Evolutionary conservation across 2,888 invertebrate species (phyloP).

Genomic region (Cryptus viduatorius): DNA sequence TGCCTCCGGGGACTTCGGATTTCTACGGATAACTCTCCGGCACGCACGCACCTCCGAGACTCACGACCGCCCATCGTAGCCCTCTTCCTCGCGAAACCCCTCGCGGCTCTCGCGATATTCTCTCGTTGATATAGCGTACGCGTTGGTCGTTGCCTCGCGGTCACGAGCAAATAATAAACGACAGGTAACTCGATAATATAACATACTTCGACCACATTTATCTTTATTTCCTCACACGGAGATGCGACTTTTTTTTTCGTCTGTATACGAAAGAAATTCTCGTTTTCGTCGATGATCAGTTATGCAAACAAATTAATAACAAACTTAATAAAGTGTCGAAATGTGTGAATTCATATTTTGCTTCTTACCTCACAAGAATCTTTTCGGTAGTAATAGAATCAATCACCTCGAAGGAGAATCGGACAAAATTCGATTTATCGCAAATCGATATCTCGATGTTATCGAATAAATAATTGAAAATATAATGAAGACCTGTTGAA

Average conservation of each 20-base stretch:
- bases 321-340: background rate
- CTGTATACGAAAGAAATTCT: too few species aligned
- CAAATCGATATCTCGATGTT: too few species aligned
- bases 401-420: too few species aligned
- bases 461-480: background rate
- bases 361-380: background rate
- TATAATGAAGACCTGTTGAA: background rate
- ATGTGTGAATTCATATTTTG: background rate
- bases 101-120: constrained; percentile 70
- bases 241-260: too few species aligned
- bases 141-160: constrained; percentile 48
- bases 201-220: constrained; percentile 13
- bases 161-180: constrained; percentile 54
- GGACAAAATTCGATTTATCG: too few species aligned
- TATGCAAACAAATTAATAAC: too few species aligned
- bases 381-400: too few species aligned
- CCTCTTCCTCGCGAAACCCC: constrained; percentile 73
- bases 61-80: constrained; percentile 61
- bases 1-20: constrained; percentile 59
- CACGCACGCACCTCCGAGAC: constrained; percentile 58
- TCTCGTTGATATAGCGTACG: constrained; percentile 56
- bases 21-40: constrained; percentile 59
- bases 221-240: background rate
- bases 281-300: too few species aligned
- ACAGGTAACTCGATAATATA: constrained; percentile 52